A percentile compares a stretch with the other conserved stretches of the same genome.
These are phyloP conservation scores for Limnothrissa miodon DNA, from an alignment of 2,113 vertebrate genomes.

Conservation along the genomic window DNA sequence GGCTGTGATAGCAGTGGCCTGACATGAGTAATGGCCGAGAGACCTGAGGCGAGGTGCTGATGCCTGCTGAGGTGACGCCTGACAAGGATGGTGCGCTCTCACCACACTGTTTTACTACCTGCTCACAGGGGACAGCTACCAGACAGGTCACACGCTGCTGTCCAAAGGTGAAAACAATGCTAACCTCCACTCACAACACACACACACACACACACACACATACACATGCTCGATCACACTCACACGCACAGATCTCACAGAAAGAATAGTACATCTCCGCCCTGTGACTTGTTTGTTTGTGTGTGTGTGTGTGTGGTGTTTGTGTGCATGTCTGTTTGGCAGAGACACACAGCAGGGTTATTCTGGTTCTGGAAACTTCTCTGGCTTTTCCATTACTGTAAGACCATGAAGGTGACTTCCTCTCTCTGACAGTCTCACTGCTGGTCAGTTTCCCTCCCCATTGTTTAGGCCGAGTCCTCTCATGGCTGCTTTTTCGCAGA, in stretches of 20 bases:
- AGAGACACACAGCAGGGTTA: not conserved
- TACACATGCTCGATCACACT: not conserved
- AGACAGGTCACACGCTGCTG: not conserved
- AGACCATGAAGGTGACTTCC: constrained; percentile 9
- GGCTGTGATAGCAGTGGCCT: too few relatives aligned
- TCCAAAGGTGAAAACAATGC: not conserved
- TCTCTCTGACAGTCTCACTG: not conserved
- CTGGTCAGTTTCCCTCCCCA: not conserved
- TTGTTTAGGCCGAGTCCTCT: constrained; percentile 4
- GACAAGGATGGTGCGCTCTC: not conserved
- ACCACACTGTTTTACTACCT: not conserved
- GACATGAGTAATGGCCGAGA: too few relatives aligned
- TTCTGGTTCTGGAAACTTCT: not conserved
- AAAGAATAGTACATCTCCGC: not conserved
- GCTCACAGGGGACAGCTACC: not conserved
- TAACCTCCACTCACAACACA: not conserved
- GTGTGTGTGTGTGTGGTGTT: not conserved
- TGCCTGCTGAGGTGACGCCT: not conserved
- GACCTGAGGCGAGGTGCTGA: too few relatives aligned
- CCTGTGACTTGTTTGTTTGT: not conserved
- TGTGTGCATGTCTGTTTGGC: not conserved
- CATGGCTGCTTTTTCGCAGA: not conserved
- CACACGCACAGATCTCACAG: not conserved
- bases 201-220: not conserved
- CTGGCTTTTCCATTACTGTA: constrained; percentile 10